Conservation (phyloP, 2,888 invertebrate genomes). For the Hylaea fasciaria region DNA sequence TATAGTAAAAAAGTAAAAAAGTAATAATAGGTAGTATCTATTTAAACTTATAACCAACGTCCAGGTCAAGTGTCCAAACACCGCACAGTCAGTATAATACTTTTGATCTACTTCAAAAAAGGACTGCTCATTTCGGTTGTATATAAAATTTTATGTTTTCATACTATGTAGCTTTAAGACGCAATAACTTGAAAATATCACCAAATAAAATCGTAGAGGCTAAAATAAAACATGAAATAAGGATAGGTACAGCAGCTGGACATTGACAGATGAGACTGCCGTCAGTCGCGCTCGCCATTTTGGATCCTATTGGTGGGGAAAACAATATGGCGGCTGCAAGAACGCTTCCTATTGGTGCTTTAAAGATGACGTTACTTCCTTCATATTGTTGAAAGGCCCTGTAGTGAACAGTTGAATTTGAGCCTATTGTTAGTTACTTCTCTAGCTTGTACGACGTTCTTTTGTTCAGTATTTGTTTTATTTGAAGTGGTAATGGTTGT, state of each 20-base stretch:
- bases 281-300: constrained; percentile 40
- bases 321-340: constrained; percentile 64
- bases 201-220: not conserved
- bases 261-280: constrained; percentile 60
- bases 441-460: not conserved
- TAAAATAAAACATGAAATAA: not conserved
- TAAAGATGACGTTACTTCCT: constrained; percentile 35
- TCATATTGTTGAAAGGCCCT: constrained; percentile 40
- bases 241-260: constrained; percentile 32
- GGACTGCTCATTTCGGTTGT: too few relatives aligned
- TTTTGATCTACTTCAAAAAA: too few relatives aligned
- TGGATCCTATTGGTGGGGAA: constrained; percentile 53
- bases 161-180: not conserved
- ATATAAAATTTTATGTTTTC: too few relatives aligned
- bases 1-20: too few relatives aligned
- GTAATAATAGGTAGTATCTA: too few relatives aligned
- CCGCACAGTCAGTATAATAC: too few relatives aligned
- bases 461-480: not conserved
- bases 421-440: constrained; percentile 5
- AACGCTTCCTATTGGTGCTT: constrained; percentile 32
- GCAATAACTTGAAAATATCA: not conserved
- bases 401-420: constrained; percentile 29
- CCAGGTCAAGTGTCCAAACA: too few relatives aligned
- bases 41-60: too few relatives aligned
- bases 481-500: not conserved